Evolutionary conservation across 2,797 vertebrate genomes (phyloP), one percentile per base, ranked within the genome.

Genomic region (Odontamblyopus rebecca): DNA sequence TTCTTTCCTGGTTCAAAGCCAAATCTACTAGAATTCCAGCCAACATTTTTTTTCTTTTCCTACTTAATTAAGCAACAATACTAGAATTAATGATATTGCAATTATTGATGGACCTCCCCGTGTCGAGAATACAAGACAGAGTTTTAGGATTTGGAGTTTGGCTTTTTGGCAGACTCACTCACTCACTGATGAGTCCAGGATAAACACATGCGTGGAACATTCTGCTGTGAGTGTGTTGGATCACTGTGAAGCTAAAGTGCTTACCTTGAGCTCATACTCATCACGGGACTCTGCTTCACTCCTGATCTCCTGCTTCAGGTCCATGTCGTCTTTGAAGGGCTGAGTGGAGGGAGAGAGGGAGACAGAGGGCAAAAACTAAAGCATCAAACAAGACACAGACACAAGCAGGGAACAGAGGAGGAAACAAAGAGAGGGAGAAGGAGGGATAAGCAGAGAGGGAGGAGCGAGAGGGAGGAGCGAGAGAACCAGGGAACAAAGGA

Each of bases 241-340:
- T 8, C 8, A 32, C 8, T 35, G 6, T 35, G 7, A 51, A 12
- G 41, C 12, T 44, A 18, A 60, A 29, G 0, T 32, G n/a, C 90
- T 89, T 66, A 99, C 97, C 97, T 99, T 98, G 82, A 98, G 94
- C 89, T 99, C 97, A 2, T 97, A 98, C 88, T 99, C 97, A 85
- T 99, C 96, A 12, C 96, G 93, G 2, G 96, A 88, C 85, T 94
- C 93, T 67, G 95, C 94, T 89, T 99, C 97, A 0, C 95, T 96
- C 76, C 94, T 93, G 74, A 96, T 85, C 61, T 99, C 97, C 91
- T 96, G 96, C 90, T 98, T 99, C 90, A 98, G 85, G 83, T 99
- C 97, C 89, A 96, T 95, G 15, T 98, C 96, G 0, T 99, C 97
- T 91, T 99, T 98, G 93, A 98, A 98, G 0, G 97, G 96, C 97